Conservation (phyloP, 2,113 vertebrate species). For the Vombatus ursinus region DNA sequence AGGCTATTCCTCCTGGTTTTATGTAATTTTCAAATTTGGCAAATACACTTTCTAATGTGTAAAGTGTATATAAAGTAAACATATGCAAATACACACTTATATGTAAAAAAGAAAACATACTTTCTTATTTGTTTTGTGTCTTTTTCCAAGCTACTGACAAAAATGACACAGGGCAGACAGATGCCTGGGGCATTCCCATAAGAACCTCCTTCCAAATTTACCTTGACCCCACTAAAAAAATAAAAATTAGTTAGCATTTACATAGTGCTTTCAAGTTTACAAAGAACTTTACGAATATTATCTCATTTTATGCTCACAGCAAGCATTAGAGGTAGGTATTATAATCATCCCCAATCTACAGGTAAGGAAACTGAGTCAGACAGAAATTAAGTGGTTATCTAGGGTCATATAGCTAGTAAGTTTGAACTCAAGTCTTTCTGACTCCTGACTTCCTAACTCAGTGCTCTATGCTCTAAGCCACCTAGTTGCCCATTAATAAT, state of each 20-base stretch:
- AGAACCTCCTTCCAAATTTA: not conserved
- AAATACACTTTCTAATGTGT: not conserved
- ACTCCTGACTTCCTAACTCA: not conserved
- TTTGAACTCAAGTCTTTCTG: not conserved
- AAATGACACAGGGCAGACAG: not conserved
- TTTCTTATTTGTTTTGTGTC: not conserved
- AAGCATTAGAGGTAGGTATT: not conserved
- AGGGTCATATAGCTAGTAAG: not conserved
- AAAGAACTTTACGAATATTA: not conserved
- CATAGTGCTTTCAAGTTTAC: not conserved
- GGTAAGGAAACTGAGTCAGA: not conserved
- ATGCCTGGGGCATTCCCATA: not conserved
- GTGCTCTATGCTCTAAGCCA: not conserved
- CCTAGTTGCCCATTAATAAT: not conserved
- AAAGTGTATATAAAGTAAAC: not conserved
- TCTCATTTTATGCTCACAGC: not conserved
- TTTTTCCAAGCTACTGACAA: not conserved
- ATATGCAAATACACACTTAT: not conserved
- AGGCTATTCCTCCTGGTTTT: not conserved
- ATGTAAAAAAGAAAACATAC: not conserved
- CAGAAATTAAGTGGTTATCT: not conserved
- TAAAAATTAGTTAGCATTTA: not conserved
- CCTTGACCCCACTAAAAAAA: not conserved
- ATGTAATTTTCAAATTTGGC: not conserved
- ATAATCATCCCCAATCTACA: not conserved